A percentile compares a stretch with the other conserved stretches of the same genome.
These are phyloP conservation scores for Sycophila sp. DNA, from an alignment of 1,140 invertebrate genomes.

Conservation along the genomic window DNA sequence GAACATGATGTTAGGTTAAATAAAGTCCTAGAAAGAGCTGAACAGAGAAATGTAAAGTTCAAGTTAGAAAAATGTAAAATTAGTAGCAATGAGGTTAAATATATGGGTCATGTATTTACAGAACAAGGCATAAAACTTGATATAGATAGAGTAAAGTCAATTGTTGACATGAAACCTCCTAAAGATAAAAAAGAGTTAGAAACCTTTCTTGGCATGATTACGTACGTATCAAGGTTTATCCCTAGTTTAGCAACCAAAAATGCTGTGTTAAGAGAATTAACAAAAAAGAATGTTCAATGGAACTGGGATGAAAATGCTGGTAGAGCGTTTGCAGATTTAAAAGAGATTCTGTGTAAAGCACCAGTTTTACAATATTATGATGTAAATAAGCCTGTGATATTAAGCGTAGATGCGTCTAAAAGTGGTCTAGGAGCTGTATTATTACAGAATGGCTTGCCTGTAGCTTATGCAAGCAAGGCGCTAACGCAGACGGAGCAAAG, in stretches of 20 bases:
- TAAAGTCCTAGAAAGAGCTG: too few species aligned
- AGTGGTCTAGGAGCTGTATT: slow-evolving; percentile 51
- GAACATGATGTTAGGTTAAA: too few species aligned
- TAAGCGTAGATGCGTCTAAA: slow-evolving; percentile 52
- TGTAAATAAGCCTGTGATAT: slow-evolving; percentile 29
- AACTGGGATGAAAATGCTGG: not conserved
- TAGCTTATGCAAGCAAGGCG: slow-evolving; percentile 53
- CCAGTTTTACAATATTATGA: not conserved
- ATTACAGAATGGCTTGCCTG: slow-evolving; percentile 47
- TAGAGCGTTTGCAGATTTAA: not conserved
- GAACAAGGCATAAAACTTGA: not conserved
- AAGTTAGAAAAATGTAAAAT: slow-evolving; percentile 13
- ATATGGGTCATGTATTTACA: slow-evolving; percentile 10
- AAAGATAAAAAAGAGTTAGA: not conserved
- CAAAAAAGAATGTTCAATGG: not conserved
- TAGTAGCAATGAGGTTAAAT: not conserved
- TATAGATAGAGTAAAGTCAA: not conserved
- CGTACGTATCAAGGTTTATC: slow-evolving; percentile 12
- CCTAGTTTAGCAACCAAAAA: not conserved
- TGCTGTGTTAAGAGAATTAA: not conserved
- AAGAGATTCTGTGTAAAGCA: not conserved
- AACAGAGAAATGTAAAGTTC: too few species aligned
- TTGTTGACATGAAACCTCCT: not conserved
- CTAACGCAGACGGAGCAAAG: slow-evolving; percentile 43
- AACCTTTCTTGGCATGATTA: slow-evolving; percentile 2